A percentile compares a stretch with the other conserved stretches of the same genome.
phyloP scores from a whole-genome alignment of 1,140 invertebrate species.

The Macrosteles quadrilineatus region DNA sequence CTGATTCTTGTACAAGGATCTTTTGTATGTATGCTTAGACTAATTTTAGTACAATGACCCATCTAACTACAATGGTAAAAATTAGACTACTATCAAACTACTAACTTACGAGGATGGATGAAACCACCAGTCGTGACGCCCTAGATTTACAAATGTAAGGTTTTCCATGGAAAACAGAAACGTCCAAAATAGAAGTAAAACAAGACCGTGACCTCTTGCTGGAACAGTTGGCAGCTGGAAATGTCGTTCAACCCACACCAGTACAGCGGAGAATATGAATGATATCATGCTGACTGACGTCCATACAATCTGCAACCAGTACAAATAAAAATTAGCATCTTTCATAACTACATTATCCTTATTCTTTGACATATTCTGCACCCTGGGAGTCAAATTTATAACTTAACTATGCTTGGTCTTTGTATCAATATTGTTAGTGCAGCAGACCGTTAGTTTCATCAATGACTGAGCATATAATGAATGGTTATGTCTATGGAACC shows the following conservation, averaged over 20 bases:
- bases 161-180: constrained; percentile 84
- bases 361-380: too few relatives aligned
- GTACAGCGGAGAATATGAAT: constrained; percentile 75
- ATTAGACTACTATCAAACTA: constrained; percentile 31
- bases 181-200: constrained; percentile 89
- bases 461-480: too few relatives aligned
- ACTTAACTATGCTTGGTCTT: too few relatives aligned
- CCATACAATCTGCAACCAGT: constrained; percentile 68
- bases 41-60: neutral
- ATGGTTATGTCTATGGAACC: too few relatives aligned
- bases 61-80: constrained; percentile 3
- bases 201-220: constrained; percentile 84
- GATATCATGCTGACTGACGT: constrained; percentile 63
- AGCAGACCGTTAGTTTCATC: too few relatives aligned
- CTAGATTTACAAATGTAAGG: constrained; percentile 83
- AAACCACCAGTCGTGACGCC: constrained; percentile 87
- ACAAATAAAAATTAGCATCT: too few relatives aligned
- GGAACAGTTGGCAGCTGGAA: constrained; percentile 84
- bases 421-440: too few relatives aligned
- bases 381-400: too few relatives aligned
- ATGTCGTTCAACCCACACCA: constrained; percentile 78
- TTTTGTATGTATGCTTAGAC: too few relatives aligned
- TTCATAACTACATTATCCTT: too few relatives aligned
- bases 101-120: constrained; percentile 70
- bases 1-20: too few relatives aligned